Evolutionary conservation across 2,113 vertebrate species (phyloP).

Genomic region (Eonycteris spelaea): DNA sequence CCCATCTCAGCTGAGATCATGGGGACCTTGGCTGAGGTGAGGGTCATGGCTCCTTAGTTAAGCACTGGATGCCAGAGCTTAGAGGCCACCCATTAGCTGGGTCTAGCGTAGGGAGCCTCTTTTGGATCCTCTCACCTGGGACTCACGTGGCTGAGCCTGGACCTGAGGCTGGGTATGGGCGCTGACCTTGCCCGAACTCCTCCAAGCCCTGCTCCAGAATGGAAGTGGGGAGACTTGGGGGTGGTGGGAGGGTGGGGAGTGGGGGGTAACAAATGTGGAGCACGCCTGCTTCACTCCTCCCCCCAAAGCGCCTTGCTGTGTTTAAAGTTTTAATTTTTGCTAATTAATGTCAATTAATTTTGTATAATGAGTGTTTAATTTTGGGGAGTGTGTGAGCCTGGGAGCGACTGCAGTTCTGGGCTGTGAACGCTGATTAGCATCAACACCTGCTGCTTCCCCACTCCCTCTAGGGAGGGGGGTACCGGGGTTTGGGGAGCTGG

Average conservation of each 20-base stretch:
- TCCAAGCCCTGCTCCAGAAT: constrained; percentile 1
- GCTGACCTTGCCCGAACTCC: constrained; percentile 30
- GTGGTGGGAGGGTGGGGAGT: constrained; percentile 46
- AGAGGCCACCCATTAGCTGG: background rate
- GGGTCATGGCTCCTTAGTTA: background rate
- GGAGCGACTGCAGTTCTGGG: constrained; percentile 80
- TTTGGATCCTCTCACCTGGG: background rate
- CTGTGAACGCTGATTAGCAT: constrained; percentile 85
- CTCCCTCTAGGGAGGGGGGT: constrained; percentile 64
- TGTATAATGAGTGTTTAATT: constrained; percentile 87
- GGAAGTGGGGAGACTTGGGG: constrained; percentile 45
- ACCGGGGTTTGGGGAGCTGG: constrained; percentile 67
- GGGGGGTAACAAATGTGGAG: constrained; percentile 68
- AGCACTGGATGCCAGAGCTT: background rate
- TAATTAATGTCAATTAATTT: constrained; percentile 88
- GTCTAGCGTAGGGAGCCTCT: background rate
- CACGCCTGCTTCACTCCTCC: constrained; percentile 72
- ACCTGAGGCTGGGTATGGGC: background rate
- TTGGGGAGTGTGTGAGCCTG: constrained; percentile 86
- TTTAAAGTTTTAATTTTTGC: constrained; percentile 85
- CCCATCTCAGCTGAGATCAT: background rate
- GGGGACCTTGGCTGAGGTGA: background rate
- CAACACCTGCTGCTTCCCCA: constrained; percentile 85
- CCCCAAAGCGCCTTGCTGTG: constrained; percentile 77
- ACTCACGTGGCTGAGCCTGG: background rate